Evolutionary conservation across 2,797 vertebrate genomes (phyloP), one percentile per base, ranked within the genome.

Genomic region (Ptychobarbus kaznakovi): DNA sequence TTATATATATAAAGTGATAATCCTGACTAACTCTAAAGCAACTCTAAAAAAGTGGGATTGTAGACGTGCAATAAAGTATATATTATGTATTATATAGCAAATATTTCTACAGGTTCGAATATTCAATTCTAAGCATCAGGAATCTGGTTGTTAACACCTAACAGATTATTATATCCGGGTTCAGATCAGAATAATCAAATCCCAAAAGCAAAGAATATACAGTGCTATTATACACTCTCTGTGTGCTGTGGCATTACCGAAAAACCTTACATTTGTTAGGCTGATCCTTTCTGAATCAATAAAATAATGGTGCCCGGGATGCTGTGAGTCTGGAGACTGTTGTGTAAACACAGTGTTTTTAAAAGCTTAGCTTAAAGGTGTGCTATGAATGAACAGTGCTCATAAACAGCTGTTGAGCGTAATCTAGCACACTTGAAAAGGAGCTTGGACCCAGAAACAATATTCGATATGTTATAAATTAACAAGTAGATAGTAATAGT

Each of bases 321-420:
- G 11, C 25, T 0, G n/a, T 61, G 46, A 74, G 25, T 18, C 8
- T 18, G 16, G 25, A 49, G 72, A 74, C 72, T 74, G 25, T 51
- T 51, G 28, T 32, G 25, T 20, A 44, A 44, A 51, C 44, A 32
- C 44, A 1, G 13, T 49, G 32, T 51, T 74, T 74, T 74, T 32
- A 32, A 32, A 46, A 32, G 25, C 72, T 74, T 74, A 32, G 72
- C 25, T 32, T 74, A 74, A 74, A 74, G 25, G 25, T 74, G 72
- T 74, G 72, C 25, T 74, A 6, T 51, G 10, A 51, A 35, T 74
- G 28, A 28, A 74, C 11, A 51, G 32, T 1, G 9, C 72, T 35
- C 25, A 51, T 11, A 20, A 74, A 74, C 72, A 74, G 72, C 25
- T 74, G 72, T 12, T 35, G 72, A 74, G 28, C 35, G 16, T 51